phyloP scores from a whole-genome alignment of 2,888 invertebrate species.

The Teleogryllus oceanicus region DNA sequence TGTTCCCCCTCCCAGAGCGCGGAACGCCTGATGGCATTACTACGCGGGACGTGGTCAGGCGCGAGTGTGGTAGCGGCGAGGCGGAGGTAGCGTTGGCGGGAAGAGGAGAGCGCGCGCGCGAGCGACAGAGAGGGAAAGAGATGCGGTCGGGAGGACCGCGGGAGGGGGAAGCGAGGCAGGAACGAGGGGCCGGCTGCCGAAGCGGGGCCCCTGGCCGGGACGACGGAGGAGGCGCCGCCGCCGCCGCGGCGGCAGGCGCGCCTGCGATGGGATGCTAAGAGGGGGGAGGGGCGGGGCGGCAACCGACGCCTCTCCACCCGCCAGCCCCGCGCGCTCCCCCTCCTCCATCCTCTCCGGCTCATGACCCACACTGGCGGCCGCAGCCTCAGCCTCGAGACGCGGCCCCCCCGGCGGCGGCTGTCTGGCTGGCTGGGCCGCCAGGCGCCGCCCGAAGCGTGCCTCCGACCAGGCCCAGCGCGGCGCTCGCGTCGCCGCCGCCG shows the following conservation, averaged over 20 bases:
- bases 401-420: not conserved
- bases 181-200: not conserved
- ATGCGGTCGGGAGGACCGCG: not conserved
- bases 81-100: not conserved
- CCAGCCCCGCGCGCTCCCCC: not conserved
- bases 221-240: not conserved
- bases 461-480: not conserved
- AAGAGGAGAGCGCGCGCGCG: not conserved
- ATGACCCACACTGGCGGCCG: not conserved
- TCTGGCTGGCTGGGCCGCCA: not conserved
- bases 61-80: not conserved
- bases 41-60: constrained; percentile 18
- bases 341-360: not conserved
- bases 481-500: not conserved
- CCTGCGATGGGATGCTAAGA: not conserved
- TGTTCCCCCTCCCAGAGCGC: constrained; percentile 6
- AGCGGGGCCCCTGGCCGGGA: too few species aligned
- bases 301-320: too few species aligned
- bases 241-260: not conserved
- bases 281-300: not conserved
- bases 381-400: not conserved
- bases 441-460: not conserved
- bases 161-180: not conserved
- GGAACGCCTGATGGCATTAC: constrained; percentile 1
- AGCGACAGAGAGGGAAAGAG: not conserved